phyloP scores from a whole-genome alignment of 1,140 invertebrate genomes.

The Drosophila paulistorum region DNA sequence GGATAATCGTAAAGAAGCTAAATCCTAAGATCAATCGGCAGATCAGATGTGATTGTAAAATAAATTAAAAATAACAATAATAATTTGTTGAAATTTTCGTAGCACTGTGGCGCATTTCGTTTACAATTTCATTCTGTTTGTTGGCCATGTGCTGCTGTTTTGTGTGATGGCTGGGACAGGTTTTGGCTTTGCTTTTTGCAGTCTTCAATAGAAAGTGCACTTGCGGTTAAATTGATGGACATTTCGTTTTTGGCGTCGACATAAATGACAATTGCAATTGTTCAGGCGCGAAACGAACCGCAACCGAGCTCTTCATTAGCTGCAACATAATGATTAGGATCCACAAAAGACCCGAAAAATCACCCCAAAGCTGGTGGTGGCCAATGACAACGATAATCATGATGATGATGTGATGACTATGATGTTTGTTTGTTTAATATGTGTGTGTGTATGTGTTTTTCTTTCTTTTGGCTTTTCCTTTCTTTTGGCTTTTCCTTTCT shows the following conservation, averaged over 20 bases:
- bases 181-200: background rate
- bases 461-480: constrained; percentile 20
- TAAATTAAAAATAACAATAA: too few species aligned
- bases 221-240: constrained; percentile 72
- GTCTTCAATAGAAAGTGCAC: constrained; percentile 25
- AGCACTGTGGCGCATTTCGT: background rate
- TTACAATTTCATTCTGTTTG: background rate
- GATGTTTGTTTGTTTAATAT: background rate
- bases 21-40: too few species aligned
- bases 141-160: background rate
- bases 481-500: constrained; percentile 26
- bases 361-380: background rate
- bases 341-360: too few species aligned
- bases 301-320: constrained; percentile 63
- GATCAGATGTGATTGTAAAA: too few species aligned
- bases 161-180: background rate
- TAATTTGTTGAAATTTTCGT: too few species aligned
- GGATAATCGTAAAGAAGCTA: too few species aligned
- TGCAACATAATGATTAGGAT: constrained; percentile 1
- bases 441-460: constrained; percentile 24
- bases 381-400: constrained; percentile 17
- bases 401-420: background rate
- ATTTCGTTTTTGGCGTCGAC: constrained; percentile 64
- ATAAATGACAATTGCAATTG: constrained; percentile 71
- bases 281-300: constrained; percentile 67